These are phyloP conservation scores for Fulica atra DNA, from an alignment of 2,113 vertebrate genomes.

Conservation along the genomic window DNA sequence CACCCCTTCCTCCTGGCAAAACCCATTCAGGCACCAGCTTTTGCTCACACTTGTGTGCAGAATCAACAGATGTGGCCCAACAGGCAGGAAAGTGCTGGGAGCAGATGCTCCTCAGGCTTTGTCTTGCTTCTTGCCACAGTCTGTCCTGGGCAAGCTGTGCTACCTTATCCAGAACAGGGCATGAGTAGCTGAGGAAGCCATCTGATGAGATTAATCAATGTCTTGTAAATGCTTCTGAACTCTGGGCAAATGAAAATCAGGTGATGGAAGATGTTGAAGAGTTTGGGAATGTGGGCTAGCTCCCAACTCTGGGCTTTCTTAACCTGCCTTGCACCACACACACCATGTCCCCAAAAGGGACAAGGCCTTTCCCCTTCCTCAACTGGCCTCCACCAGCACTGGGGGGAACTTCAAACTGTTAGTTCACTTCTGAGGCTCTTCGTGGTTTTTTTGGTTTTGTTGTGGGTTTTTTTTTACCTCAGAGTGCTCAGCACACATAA, in stretches of 20 bases:
- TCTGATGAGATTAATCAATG: background rate
- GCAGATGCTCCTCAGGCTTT: background rate
- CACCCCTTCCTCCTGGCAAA: background rate
- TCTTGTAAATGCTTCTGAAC: background rate
- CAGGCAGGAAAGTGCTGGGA: background rate
- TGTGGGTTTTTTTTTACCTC: background rate
- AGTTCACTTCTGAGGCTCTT: background rate
- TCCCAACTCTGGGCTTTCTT: background rate
- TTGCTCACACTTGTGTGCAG: background rate
- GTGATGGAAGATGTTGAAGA: background rate
- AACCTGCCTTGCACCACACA: background rate
- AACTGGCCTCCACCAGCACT: background rate
- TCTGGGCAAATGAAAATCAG: background rate
- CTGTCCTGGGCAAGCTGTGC: background rate
- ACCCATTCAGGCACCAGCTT: background rate
- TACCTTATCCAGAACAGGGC: background rate
- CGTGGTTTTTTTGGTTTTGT: background rate
- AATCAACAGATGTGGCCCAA: background rate
- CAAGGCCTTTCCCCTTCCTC: background rate
- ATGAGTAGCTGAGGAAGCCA: background rate
- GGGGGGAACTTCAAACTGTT: background rate
- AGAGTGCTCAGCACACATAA: background rate
- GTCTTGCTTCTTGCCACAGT: background rate
- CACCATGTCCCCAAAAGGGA: rapidly evolving
- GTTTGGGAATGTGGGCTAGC: background rate